Base-by-base conservation (phyloP, 2,113 vertebrate genomes). In the Hippocampus mohnikei region DNA sequence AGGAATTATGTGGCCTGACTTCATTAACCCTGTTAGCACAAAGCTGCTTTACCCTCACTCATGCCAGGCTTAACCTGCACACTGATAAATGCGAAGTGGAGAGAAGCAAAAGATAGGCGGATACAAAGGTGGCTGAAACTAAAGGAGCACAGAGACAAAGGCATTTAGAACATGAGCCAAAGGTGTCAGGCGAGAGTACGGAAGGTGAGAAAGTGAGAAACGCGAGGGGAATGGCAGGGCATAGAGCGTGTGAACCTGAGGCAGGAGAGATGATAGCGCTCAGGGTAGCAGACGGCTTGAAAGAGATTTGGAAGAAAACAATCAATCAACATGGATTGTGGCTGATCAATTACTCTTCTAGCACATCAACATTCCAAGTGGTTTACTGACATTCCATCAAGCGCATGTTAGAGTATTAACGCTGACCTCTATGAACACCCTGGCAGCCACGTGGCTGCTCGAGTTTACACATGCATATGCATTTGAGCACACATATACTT, bases 11-110 rank as follows among this genome's bases (percentile, higher is more conserved):
- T 74, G 83, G 68, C 74, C 81, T 84, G 86, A 90, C 90, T 90
- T 90, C 88, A 89, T 91, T 89, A 89, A 82, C 81, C 80, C 84
- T 75, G 87, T 90, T 89, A 89, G 85, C 63, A 20, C 83, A 83
- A 87, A 91, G 83, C 88, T 77, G 84, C 86, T 87, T 88, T 83
- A 80, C 81, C 85, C 81, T 77, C 72, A 40, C 86, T 87, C 81
- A 85, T 52, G 76, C 73, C 84, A 81, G 86, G 85, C 85, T 88
- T 88, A 86, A 81, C 84, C 82, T 70, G 82, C 72, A 58, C 64
- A 37, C 21, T 61, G 80, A 87, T 81, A 80, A 79, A 88, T 65
- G 73, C 64, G 73, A 58, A 74, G 61, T 76, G 60, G 64, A 62
- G 42, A 23, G 37, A 60, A 75, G 63, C 56, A 72, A 73, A 44